phyloP scores from a whole-genome alignment of 2,888 invertebrate species.

The Yponomeuta cagnagella region DNA sequence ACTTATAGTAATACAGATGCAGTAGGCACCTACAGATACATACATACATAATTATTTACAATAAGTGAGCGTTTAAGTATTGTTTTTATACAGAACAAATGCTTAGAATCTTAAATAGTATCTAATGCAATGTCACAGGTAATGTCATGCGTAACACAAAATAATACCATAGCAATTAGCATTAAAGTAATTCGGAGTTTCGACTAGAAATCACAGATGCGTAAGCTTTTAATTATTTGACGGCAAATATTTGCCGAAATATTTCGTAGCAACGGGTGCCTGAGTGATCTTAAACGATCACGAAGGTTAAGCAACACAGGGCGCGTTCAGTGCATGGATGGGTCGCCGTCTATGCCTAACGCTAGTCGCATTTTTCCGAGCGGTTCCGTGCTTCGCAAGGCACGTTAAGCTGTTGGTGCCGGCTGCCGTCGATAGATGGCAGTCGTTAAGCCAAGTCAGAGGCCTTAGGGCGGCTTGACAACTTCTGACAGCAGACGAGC shows the following conservation, averaged over 20 bases:
- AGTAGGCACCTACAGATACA: conserved; percentile 31
- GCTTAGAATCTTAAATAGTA: conserved; percentile 33
- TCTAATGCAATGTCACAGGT: conserved; percentile 19
- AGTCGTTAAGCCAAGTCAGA: too few species aligned
- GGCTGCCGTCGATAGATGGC: too few species aligned
- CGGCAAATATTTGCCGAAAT: background rate
- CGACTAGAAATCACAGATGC: background rate
- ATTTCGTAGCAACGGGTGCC: too few species aligned
- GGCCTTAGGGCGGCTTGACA: too few species aligned
- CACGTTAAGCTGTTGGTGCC: too few species aligned
- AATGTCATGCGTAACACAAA: conserved; percentile 13
- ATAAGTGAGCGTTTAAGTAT: background rate
- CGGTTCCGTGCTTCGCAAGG: too few species aligned
- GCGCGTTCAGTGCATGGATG: too few species aligned
- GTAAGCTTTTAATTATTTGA: background rate
- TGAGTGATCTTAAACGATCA: too few species aligned
- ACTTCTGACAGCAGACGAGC: too few species aligned
- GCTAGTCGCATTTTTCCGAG: too few species aligned
- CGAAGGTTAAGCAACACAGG: too few species aligned
- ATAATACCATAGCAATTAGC: background rate
- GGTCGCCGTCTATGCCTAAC: too few species aligned
- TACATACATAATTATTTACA: conserved; percentile 1
- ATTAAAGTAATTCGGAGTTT: background rate
- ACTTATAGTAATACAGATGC: background rate
- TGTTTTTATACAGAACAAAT: conserved; percentile 12